These are phyloP conservation scores for Coboldia fuscipes DNA, from an alignment of 1,140 invertebrate genomes.

Conservation along the genomic window DNA sequence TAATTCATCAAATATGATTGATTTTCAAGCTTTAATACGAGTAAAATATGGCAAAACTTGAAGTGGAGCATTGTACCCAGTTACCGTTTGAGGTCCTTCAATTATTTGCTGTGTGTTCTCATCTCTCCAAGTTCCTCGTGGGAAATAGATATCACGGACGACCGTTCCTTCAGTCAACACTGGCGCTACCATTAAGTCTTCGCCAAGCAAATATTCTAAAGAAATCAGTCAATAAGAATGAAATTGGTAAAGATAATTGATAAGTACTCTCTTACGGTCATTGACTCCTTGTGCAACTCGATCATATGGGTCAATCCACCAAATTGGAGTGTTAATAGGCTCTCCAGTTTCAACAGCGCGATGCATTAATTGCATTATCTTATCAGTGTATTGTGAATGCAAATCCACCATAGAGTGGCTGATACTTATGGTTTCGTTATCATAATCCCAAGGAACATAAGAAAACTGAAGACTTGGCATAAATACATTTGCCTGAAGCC, in stretches of 20 bases:
- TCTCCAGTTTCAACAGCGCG: slow-evolving; percentile 35
- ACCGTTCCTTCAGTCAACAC: slow-evolving; percentile 30
- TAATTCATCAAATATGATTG: too few species aligned
- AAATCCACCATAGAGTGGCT: slow-evolving; percentile 39
- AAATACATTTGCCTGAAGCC: slow-evolving; percentile 71
- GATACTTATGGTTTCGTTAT: slow-evolving; percentile 42
- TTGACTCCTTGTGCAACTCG: slow-evolving; percentile 35
- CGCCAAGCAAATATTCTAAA: slow-evolving; percentile 48
- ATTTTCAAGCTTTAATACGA: background rate
- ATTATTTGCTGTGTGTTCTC: slow-evolving; percentile 9
- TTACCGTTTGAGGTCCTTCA: slow-evolving; percentile 31
- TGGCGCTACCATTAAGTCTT: slow-evolving; percentile 46
- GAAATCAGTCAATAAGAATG: slow-evolving; percentile 4
- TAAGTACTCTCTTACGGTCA: slow-evolving; percentile 27
- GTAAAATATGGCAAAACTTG: slow-evolving; percentile 40
- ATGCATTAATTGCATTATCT: slow-evolving; percentile 36
- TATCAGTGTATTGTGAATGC: slow-evolving; percentile 39
- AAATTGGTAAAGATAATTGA: too few species aligned
- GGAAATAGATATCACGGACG: slow-evolving; percentile 39
- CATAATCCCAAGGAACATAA: slow-evolving; percentile 69
- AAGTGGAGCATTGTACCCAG: slow-evolving; percentile 40
- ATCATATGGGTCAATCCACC: slow-evolving; percentile 61
- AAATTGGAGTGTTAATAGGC: slow-evolving; percentile 61
- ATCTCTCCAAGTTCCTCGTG: slow-evolving; percentile 32
- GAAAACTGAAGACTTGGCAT: slow-evolving; percentile 79